Evolutionary conservation across 2,888 invertebrate species (phyloP).

Genomic region (Apamea epomidion): DNA sequence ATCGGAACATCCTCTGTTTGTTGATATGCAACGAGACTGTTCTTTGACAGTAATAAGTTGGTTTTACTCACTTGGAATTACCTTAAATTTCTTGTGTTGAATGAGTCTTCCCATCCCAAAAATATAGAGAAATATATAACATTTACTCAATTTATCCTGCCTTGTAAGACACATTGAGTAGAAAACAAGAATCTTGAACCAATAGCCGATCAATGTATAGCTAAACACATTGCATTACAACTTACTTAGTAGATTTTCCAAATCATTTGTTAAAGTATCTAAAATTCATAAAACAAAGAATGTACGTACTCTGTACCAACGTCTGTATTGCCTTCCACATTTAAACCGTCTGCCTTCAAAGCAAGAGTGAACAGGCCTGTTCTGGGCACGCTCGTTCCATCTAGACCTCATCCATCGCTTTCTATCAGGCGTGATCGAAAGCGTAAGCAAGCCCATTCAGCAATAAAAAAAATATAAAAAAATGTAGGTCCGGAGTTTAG

Average conservation of each 20-base stretch:
- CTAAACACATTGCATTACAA: neutral
- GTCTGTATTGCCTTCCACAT: no score
- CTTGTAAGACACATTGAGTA: neutral
- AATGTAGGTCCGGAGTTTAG: neutral
- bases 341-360: no score
- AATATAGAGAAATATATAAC: neutral
- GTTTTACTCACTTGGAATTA: neutral
- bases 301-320: neutral
- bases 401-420: no score
- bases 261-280: neutral
- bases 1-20: conserved; percentile 41
- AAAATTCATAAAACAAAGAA: neutral
- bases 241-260: neutral
- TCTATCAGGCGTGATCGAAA: no score
- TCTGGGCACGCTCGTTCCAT: no score
- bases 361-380: no score
- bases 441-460: no score
- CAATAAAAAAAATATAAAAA: no score
- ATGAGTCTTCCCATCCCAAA: neutral
- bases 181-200: neutral
- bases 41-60: neutral
- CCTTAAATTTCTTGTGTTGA: neutral
- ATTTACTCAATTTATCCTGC: neutral
- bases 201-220: no score
- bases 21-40: conserved; percentile 17